Base-by-base conservation (phyloP, 2,888 invertebrate species). In the Tetanocera ferruginea region DNA sequence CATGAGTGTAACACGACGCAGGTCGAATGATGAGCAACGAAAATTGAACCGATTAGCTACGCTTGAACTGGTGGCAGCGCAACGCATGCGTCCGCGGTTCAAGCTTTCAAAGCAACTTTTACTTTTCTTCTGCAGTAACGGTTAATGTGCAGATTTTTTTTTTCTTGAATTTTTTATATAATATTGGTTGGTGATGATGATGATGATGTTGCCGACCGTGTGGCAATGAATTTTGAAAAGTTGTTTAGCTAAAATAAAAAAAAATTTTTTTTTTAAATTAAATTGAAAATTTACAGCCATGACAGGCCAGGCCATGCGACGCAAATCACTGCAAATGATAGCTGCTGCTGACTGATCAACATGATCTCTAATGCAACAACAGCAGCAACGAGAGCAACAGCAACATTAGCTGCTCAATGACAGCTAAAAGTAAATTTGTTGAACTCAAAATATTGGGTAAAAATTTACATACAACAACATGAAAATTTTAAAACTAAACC, bases 41-140 rank as follows among this genome's bases (percentile, higher is more conserved):
- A 57, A 57, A 72, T 57, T 57, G 57, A 72, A 72, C 25, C 19
- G 70, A 70, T 72, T 57, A 57, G 55, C 34, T 19, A 57, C 57
- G 57, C 72, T 72, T 72, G 14, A 19, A 57, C 37, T 57, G 55
- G 37, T 8, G 3, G 31, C 31, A 31, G 31, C 31, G 31, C 31
- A 31, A 52, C 71, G 31, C 31, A 31, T 31, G 31, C 31, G 31
- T 3, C 17, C 11, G 14, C 70, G 25, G 28, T 4, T 8, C 34
- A 28, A 43, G n/a, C 71, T 34, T 51, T 25, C 31, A 57, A 37
- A 67, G 23, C 72, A 72, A 55, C 72, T 72, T 72, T 72, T 72
- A 72, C 72, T 72, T 72, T 72, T 37, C 37, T 37, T 37, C 37
- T 6, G 37, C 3, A 37, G 8, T 37, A 37, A 5, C 37, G 1